Evolutionary conservation across 2,113 vertebrate species (phyloP).

Genomic region (Oncorhynchus masou): DNA sequence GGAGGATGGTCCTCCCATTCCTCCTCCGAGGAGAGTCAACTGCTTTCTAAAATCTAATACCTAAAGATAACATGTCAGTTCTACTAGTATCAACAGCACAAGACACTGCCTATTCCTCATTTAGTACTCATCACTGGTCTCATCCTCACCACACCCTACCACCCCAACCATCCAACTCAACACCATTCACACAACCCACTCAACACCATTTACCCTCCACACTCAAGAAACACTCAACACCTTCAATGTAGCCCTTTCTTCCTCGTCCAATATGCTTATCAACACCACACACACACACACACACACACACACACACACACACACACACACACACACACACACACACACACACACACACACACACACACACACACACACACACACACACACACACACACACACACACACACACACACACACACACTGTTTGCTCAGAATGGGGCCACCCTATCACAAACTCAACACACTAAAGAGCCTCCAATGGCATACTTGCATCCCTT

Average conservation of each 20-base stretch:
- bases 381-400: not conserved
- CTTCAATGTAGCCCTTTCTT: not conserved
- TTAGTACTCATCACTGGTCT: conserved; percentile 27
- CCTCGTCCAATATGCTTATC: conserved; percentile 13
- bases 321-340: not conserved
- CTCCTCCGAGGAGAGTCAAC: too few relatives aligned
- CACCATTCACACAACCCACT: not conserved
- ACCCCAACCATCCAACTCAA: not conserved
- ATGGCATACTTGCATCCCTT: too few relatives aligned
- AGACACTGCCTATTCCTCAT: conserved; percentile 3
- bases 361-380: too few relatives aligned
- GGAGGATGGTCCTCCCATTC: too few relatives aligned
- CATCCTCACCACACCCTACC: not conserved
- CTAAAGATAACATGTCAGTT: conserved; percentile 1
- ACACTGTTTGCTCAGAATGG: not conserved
- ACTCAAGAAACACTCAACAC: not conserved
- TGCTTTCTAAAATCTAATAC: conserved; percentile 2
- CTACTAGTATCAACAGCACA: not conserved
- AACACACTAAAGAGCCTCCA: not conserved
- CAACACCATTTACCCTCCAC: not conserved
- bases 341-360: not conserved
- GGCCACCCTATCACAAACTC: not conserved
- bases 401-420: not conserved
- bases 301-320: not conserved
- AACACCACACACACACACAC: not conserved